Percentiles rank a stretch among this genome's conserved stretches.
phyloP scores from a whole-genome alignment of 2,888 invertebrate species.

The Octonoba sinensis region DNA sequence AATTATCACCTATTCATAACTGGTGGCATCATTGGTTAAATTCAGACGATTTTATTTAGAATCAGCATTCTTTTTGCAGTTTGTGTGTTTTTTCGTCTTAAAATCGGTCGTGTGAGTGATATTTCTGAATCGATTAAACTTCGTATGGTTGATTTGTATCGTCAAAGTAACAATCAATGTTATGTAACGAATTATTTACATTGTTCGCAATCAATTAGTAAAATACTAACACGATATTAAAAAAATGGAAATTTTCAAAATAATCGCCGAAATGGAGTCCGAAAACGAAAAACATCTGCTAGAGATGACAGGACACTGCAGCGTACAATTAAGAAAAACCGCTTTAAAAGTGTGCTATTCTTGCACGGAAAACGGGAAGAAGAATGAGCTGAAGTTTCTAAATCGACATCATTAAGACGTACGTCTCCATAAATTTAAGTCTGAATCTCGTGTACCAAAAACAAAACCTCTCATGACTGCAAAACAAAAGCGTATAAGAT shows the following conservation, averaged over 20 bases:
- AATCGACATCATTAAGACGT: background rate
- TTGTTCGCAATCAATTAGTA: conserved; percentile 10
- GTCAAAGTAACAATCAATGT: background rate
- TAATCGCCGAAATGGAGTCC: conserved; percentile 6
- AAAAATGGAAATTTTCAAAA: conserved; percentile 1
- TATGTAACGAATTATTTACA: background rate
- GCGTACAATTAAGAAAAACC: conserved; percentile 4
- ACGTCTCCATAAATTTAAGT: background rate
- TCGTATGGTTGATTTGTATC: conserved; percentile 3
- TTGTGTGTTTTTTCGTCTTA: too few relatives aligned
- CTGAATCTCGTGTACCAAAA: conserved; percentile 6
- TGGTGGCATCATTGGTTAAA: too few relatives aligned
- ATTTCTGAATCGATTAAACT: conserved; percentile 4
- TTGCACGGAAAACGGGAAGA: conserved; percentile 6
- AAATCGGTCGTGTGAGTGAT: background rate
- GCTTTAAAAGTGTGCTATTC: background rate
- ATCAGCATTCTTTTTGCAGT: too few relatives aligned
- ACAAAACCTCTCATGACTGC: conserved; percentile 10
- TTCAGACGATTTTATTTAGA: too few relatives aligned
- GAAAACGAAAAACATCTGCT: too few relatives aligned
- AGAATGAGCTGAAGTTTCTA: conserved; percentile 2
- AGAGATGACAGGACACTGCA: conserved; percentile 1
- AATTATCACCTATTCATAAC: too few relatives aligned
- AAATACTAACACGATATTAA: conserved; percentile 1
- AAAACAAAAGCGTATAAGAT: conserved; percentile 3